Percentiles rank a stretch among this genome's conserved stretches.
phyloP scores from a whole-genome alignment of 2,113 vertebrate genomes.

The Hassar affinis region DNA sequence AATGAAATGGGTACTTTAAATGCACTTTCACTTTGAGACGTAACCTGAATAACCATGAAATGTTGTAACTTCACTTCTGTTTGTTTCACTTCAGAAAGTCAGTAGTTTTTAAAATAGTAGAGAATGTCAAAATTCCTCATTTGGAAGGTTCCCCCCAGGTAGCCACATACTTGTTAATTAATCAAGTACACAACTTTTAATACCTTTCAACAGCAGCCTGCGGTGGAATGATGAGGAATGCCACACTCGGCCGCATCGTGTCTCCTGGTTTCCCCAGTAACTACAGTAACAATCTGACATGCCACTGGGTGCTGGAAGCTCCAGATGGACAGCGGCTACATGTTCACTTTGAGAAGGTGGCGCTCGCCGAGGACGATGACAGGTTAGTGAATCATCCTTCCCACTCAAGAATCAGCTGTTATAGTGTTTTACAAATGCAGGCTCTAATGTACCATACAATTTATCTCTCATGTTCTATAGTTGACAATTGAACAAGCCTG shows the following conservation, averaged over 20 bases:
- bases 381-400: conserved; percentile 71
- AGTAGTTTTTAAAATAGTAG: neutral
- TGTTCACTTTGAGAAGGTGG: conserved; percentile 96
- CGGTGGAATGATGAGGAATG: conserved; percentile 86
- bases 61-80: neutral
- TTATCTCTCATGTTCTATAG: conserved; percentile 17
- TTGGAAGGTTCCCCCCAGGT: neutral
- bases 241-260: conserved; percentile 85
- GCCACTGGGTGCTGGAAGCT: conserved; percentile 94
- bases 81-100: neutral
- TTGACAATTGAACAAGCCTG: conserved; percentile 11
- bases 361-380: conserved; percentile 95
- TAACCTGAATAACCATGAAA: neutral
- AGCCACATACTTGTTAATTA: neutral
- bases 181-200: neutral
- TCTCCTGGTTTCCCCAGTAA: conserved; percentile 93
- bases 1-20: neutral
- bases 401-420: neutral
- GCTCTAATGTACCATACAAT: neutral
- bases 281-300: conserved; percentile 98
- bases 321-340: conserved; percentile 83
- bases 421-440: neutral
- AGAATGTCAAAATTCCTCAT: neutral
- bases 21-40: neutral
- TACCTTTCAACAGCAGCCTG: conserved; percentile 76